Percentiles rank a stretch among this genome's conserved stretches.
Conservation (phyloP, 2,888 invertebrate genomes). For the Dolichomitus sp. region DNA sequence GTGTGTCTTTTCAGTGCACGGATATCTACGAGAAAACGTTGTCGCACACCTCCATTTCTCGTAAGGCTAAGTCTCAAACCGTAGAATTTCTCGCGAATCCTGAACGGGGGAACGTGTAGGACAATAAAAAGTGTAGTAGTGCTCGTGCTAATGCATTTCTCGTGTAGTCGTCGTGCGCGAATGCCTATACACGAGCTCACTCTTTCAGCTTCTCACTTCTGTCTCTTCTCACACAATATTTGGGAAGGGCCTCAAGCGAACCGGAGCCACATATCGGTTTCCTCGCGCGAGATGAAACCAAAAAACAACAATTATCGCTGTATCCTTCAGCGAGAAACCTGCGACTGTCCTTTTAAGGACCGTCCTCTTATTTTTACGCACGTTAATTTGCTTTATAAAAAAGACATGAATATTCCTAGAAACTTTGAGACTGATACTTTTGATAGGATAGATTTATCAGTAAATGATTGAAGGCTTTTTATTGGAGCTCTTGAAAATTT, state of each 20-base stretch:
- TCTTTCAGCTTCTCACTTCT: constrained; percentile 52
- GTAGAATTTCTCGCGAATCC: constrained; percentile 37
- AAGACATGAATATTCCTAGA: neutral
- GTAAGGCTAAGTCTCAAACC: constrained; percentile 27
- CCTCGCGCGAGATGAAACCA: constrained; percentile 52
- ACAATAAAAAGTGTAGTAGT: constrained; percentile 81
- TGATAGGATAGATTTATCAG: too few species aligned
- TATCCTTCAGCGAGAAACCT: constrained; percentile 37
- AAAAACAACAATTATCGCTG: constrained; percentile 37
- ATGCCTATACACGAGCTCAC: constrained; percentile 51
- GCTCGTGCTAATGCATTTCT: constrained; percentile 81
- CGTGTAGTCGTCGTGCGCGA: constrained; percentile 74
- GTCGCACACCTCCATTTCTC: constrained; percentile 44
- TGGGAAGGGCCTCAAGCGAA: constrained; percentile 71
- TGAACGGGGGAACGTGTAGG: constrained; percentile 56
- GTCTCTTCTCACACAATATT: constrained; percentile 75
- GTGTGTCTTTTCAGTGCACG: constrained; percentile 5
- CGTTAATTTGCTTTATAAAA: neutral
- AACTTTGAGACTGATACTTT: too few species aligned
- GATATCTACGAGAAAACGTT: constrained; percentile 58
- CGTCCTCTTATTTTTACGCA: neutral
- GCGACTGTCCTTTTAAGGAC: constrained; percentile 9
- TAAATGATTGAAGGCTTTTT: too few species aligned
- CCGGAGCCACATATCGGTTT: constrained; percentile 53
- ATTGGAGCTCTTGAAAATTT: too few species aligned